A percentile compares a stretch with the other conserved stretches of the same genome.
phyloP scores from a whole-genome alignment of 2,113 vertebrate genomes.

The Prunella himalayana region DNA sequence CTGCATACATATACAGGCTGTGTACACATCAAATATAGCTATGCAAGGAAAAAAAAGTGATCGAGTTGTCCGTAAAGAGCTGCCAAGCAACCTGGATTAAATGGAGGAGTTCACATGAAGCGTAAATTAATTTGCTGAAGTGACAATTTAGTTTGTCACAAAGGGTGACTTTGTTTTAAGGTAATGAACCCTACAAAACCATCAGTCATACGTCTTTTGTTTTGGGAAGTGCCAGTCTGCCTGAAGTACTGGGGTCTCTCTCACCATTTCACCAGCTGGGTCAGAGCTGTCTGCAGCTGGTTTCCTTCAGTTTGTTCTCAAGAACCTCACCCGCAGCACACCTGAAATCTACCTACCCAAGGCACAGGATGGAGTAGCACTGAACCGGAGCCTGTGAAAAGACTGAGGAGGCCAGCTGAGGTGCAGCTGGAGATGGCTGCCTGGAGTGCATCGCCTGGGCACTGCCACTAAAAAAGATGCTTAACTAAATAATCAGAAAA shows the following conservation, averaged over 20 bases:
- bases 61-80: neutral
- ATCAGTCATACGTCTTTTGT: neutral
- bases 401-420: neutral
- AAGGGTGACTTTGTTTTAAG: neutral
- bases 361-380: neutral
- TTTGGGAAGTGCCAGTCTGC: neutral
- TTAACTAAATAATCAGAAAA: neutral
- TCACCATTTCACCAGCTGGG: neutral
- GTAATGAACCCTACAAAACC: neutral
- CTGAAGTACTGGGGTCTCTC: neutral
- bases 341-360: neutral
- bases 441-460: neutral
- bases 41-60: rapidly evolving
- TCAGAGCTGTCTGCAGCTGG: neutral
- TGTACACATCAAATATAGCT: neutral
- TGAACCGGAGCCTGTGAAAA: neutral
- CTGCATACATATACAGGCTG: rapidly evolving
- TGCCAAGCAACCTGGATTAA: neutral
- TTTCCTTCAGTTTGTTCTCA: neutral
- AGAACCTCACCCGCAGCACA: neutral
- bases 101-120: neutral
- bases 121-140: neutral
- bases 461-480: neutral
- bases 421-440: neutral
- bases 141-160: neutral